phyloP scores from a whole-genome alignment of 2,113 vertebrate genomes.

The Ictidomys tridecemlineatus region DNA sequence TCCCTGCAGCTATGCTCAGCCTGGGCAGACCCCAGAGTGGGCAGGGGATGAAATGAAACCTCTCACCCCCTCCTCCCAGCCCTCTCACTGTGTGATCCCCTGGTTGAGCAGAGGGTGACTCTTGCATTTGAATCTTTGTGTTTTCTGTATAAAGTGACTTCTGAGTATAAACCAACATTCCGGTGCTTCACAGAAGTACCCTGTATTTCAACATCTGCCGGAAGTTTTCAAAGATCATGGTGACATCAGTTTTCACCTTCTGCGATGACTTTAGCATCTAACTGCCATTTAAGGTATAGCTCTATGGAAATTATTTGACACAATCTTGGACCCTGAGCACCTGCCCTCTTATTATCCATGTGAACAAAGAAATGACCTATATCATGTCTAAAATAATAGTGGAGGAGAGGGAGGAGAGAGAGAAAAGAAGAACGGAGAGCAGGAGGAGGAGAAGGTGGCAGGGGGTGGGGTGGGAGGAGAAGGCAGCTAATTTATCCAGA shows the following conservation, averaged over 20 bases:
- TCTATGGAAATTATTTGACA: neutral
- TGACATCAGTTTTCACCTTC: slow-evolving; percentile 1
- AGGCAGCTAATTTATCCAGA: neutral
- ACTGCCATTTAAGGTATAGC: neutral
- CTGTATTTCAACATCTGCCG: neutral
- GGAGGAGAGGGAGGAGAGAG: no score
- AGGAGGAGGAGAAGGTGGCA: no score
- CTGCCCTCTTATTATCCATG: neutral
- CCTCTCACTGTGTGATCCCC: neutral
- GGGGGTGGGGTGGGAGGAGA: accelerated
- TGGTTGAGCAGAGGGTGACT: neutral
- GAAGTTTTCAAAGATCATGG: slow-evolving; percentile 28
- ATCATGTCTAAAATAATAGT: neutral
- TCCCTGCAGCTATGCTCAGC: neutral
- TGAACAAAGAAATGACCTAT: neutral
- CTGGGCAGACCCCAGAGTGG: neutral
- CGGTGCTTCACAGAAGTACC: neutral
- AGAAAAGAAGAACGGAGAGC: accelerated
- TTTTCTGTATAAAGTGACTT: slow-evolving; percentile 40
- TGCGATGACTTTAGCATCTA: slow-evolving; percentile 19
- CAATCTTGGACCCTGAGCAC: neutral
- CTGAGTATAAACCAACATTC: neutral
- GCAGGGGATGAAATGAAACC: accelerated
- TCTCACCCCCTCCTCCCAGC: neutral
- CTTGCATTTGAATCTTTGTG: neutral